These are phyloP conservation scores for Coecobrya sp. DNA, from an alignment of 2,888 invertebrate genomes.

Conservation along the genomic window DNA sequence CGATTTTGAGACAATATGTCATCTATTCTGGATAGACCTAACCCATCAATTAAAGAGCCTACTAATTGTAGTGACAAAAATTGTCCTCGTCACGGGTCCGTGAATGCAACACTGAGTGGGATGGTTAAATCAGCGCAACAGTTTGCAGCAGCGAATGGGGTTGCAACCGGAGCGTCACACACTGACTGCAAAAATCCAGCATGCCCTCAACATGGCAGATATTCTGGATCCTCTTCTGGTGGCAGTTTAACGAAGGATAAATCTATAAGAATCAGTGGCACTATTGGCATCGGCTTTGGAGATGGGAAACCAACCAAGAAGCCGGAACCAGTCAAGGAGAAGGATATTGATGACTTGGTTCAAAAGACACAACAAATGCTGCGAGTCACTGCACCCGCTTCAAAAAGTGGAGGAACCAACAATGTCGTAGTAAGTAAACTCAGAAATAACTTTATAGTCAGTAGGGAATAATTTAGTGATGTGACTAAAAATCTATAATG, in stretches of 20 bases:
- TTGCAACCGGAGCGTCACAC: too few species aligned
- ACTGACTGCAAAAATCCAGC: too few species aligned
- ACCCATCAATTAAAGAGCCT: neutral
- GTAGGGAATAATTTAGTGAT: neutral
- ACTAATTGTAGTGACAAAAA: neutral
- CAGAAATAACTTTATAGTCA: neutral
- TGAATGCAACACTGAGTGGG: neutral
- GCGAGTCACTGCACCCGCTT: neutral
- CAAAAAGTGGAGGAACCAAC: neutral
- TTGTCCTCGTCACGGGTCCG: neutral
- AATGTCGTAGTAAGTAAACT: conserved; percentile 17
- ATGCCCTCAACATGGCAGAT: too few species aligned
- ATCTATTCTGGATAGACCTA: too few species aligned
- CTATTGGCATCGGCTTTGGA: too few species aligned
- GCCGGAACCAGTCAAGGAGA: neutral
- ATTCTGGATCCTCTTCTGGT: too few species aligned
- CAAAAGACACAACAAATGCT: neutral
- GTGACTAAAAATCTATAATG: neutral
- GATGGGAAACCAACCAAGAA: too few species aligned
- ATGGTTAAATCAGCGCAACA: neutral
- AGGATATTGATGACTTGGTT: neutral
- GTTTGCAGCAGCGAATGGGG: neutral
- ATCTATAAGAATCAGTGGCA: too few species aligned
- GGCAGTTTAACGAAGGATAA: too few species aligned
- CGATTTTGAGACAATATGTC: too few species aligned